Evolutionary conservation across 2,797 vertebrate species (phyloP), one percentile per base, ranked within the genome.

Genomic region (Sebastes cheni): DNA sequence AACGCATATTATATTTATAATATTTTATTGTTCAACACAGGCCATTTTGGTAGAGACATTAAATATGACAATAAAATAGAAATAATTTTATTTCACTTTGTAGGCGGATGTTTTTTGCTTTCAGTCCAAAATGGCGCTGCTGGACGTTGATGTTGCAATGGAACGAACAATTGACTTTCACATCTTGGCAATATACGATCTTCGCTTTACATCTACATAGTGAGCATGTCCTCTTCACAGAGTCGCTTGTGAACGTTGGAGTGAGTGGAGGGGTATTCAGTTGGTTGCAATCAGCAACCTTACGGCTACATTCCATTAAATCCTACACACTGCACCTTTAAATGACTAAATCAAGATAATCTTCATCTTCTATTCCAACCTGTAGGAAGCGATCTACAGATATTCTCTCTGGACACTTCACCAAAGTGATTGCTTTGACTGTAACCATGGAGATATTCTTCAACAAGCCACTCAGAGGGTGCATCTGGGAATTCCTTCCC

Each of bases 371-470:
- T 23, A 4, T 34, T 58, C 62, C 69, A 61, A 54, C 58, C 58
- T 66, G 34, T n/a, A 67, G 75, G 18, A 80, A 36, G 18, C 0
- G 6, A 74, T 58, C 42, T 73, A 61, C 67, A 83, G 62, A 74
- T 67, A 56, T 16, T 6, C 50, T 72, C 62, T 30, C 60, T 6
- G 64, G 56, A 32, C 30, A 18, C 42, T 60, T 72, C 16, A 46
- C 22, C 66, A 61, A 50, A 67, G 29, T 36, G 16, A 5, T 67
- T 75, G 80, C 72, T 92, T 88, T 79, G 83, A 60, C 80, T 3
- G 68, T 88, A 34, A 70, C 82, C 80, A 88, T 90, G 82, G 90
- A 84, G 60, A 92, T 68, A 67, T 82, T 84, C 74, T 89, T 79
- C 64, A 83, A 88, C 83, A 89, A 80, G 61, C 23, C 32, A 22